A percentile compares a stretch with the other conserved stretches of the same genome.
Conservation (phyloP, 2,888 invertebrate genomes). For the Melieria omissa region DNA sequence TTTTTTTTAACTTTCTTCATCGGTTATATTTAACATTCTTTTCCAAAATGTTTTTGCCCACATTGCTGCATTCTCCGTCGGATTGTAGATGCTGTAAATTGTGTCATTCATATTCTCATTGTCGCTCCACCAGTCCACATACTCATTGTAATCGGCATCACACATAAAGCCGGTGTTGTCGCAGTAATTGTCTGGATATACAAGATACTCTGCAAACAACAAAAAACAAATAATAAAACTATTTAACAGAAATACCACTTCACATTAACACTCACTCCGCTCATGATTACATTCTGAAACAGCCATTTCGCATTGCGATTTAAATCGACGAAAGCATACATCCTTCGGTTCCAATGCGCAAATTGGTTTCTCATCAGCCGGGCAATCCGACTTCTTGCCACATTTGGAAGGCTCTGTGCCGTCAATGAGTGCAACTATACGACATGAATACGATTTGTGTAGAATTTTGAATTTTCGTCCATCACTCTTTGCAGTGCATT, state of each 20-base stretch:
- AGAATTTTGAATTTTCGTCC: too few species aligned
- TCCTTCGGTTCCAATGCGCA: not conserved
- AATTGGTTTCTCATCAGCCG: not conserved
- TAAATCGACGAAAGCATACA: conserved; percentile 15
- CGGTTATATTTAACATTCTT: too few species aligned
- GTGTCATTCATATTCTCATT: too few species aligned
- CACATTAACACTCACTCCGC: not conserved
- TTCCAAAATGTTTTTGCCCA: too few species aligned
- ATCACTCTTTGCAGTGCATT: too few species aligned
- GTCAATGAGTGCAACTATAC: too few species aligned
- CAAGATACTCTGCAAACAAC: not conserved
- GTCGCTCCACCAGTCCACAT: not conserved
- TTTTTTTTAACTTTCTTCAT: too few species aligned
- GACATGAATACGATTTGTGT: too few species aligned
- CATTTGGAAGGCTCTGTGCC: not conserved
- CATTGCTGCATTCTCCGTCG: too few species aligned
- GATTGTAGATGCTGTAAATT: too few species aligned
- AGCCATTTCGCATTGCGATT: not conserved
- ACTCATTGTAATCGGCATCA: not conserved
- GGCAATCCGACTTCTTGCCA: conserved; percentile 4
- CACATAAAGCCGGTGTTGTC: conserved; percentile 14
- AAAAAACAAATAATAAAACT: not conserved
- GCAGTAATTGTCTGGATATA: conserved; percentile 11
- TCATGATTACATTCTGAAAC: not conserved
- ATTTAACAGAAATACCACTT: too few species aligned